phyloP scores from a whole-genome alignment of 2,797 vertebrate genomes.

The Poecilia gillii region DNA sequence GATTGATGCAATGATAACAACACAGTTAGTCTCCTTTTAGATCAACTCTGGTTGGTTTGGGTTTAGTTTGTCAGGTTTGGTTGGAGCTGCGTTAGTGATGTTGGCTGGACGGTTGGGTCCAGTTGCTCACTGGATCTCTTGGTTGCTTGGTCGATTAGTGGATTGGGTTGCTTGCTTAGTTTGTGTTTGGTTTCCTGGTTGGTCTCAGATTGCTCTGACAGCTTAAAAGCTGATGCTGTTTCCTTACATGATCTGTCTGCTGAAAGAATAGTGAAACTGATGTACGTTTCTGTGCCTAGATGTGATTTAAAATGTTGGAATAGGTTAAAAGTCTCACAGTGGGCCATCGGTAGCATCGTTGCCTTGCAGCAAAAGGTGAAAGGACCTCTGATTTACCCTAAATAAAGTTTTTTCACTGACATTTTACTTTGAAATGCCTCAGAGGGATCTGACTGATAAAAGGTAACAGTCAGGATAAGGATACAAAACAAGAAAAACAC shows the following conservation, averaged over 20 bases:
- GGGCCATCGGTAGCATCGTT: no score
- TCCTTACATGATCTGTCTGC: not conserved
- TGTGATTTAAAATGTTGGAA: not conserved
- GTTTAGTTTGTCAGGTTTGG: not conserved
- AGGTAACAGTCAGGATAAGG: not conserved
- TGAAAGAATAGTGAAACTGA: not conserved
- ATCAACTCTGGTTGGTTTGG: not conserved
- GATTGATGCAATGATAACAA: not conserved
- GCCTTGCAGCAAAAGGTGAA: not conserved
- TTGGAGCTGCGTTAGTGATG: not conserved
- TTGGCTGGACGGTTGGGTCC: not conserved
- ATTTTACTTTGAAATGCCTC: not conserved
- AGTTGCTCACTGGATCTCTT: not conserved
- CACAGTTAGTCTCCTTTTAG: not conserved
- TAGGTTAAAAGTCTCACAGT: not conserved
- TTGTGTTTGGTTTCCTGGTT: not conserved
- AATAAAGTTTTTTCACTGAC: not conserved
- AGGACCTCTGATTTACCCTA: not conserved
- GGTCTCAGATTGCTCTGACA: not conserved
- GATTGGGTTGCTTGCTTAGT: not conserved
- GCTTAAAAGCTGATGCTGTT: not conserved
- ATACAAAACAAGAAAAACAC: not conserved
- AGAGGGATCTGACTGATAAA: not conserved
- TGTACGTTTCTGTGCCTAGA: not conserved
- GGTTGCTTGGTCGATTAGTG: not conserved